phyloP scores from a whole-genome alignment of 2,888 invertebrate genomes.

The Drosophila colorata region DNA sequence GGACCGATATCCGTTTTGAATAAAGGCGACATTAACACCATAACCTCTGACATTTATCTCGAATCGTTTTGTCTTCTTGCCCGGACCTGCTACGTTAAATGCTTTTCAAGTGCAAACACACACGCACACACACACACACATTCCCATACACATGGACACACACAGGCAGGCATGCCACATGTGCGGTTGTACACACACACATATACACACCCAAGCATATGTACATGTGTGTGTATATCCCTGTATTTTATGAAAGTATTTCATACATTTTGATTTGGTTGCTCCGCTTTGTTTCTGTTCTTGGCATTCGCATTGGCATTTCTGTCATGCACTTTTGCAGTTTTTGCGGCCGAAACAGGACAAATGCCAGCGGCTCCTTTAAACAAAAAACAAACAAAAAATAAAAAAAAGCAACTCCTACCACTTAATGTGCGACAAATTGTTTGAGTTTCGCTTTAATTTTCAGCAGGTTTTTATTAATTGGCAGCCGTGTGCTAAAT shows the following conservation, averaged over 20 bases:
- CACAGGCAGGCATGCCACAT: constrained; percentile 37
- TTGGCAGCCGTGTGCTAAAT: constrained; percentile 61
- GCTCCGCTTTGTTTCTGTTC: constrained; percentile 55
- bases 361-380: constrained; percentile 35
- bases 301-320: constrained; percentile 64
- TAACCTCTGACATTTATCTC: constrained; percentile 79
- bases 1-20: constrained; percentile 77
- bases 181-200: constrained; percentile 27
- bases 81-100: constrained; percentile 59
- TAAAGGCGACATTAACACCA: constrained; percentile 81
- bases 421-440: constrained; percentile 43
- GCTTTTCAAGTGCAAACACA: constrained; percentile 73
- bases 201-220: neutral
- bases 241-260: constrained; percentile 57
- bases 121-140: constrained; percentile 17
- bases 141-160: constrained; percentile 5
- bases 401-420: neutral
- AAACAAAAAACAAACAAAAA: neutral
- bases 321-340: constrained; percentile 59
- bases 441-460: constrained; percentile 45
- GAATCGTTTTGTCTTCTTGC: constrained; percentile 44
- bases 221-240: constrained; percentile 11
- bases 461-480: constrained; percentile 56
- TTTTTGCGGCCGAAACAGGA: constrained; percentile 53
- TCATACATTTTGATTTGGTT: constrained; percentile 61